Conservation (phyloP, 2,888 invertebrate species). For the Drosophila anomalata region DNA sequence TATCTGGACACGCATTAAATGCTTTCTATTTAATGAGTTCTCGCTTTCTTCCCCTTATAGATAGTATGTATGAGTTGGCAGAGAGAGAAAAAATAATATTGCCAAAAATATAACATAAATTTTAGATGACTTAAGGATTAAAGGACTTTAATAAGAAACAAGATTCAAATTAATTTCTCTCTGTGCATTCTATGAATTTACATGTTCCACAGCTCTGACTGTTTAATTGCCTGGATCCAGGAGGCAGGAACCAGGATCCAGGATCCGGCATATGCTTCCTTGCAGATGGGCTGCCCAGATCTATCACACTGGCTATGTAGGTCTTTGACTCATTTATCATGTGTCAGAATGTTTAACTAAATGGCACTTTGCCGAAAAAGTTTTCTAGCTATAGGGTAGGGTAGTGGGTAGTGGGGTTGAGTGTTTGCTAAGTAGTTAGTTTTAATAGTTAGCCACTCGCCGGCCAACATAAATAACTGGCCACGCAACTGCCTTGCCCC, state of each 20-base stretch:
- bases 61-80: slow-evolving; percentile 26
- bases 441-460: slow-evolving; percentile 71
- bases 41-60: slow-evolving; percentile 23
- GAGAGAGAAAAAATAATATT: slow-evolving; percentile 1
- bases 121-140: background rate
- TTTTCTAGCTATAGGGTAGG: slow-evolving; percentile 25
- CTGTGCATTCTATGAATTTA: slow-evolving; percentile 51
- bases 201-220: slow-evolving; percentile 59
- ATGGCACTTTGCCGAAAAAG: slow-evolving; percentile 78
- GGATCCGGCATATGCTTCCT: slow-evolving; percentile 41
- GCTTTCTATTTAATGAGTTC: slow-evolving; percentile 79
- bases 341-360: slow-evolving; percentile 80
- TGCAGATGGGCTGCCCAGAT: slow-evolving; percentile 39
- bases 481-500: slow-evolving; percentile 40
- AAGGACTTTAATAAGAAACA: background rate
- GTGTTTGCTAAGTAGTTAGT: slow-evolving; percentile 79
- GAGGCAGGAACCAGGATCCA: slow-evolving; percentile 20
- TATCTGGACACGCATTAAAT: slow-evolving; percentile 76
- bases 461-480: slow-evolving; percentile 73
- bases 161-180: background rate
- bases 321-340: slow-evolving; percentile 75
- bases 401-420: background rate
- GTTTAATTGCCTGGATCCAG: slow-evolving; percentile 66
- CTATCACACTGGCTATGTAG: slow-evolving; percentile 30
- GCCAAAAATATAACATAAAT: background rate